Conservation (phyloP, 2,797 vertebrate genomes). For the Liparis tanakae region DNA sequence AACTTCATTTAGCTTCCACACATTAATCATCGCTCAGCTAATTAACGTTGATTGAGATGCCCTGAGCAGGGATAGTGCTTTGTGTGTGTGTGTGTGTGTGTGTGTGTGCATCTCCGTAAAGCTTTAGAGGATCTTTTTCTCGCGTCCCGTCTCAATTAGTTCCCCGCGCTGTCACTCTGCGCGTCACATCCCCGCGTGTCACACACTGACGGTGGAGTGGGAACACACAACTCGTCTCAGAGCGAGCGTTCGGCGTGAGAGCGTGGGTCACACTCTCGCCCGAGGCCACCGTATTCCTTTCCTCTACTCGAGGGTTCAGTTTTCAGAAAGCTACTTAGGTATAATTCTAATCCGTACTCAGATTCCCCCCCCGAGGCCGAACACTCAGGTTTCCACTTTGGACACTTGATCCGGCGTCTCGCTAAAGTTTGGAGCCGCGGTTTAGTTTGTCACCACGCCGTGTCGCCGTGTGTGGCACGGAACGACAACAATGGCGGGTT, state of each 20-base stretch:
- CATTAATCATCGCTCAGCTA: constrained; percentile 91
- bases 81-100: constrained; percentile 28
- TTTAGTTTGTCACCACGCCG: constrained; percentile 43
- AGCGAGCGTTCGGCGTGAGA: constrained; percentile 55
- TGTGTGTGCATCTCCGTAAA: constrained; percentile 64
- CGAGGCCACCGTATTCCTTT: constrained; percentile 71
- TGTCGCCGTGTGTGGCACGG: constrained; percentile 54
- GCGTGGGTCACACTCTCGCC: constrained; percentile 78
- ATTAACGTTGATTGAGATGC: constrained; percentile 88
- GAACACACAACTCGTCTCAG: constrained; percentile 61
- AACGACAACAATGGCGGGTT: constrained; percentile 37
- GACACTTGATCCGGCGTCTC: constrained; percentile 69
- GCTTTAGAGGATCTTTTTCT: constrained; percentile 71
- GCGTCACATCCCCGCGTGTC: constrained; percentile 74
- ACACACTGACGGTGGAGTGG: constrained; percentile 65
- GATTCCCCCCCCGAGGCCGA: constrained; percentile 49
- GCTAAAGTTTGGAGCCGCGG: constrained; percentile 56
- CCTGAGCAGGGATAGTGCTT: constrained; percentile 74
- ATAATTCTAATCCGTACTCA: constrained; percentile 80
- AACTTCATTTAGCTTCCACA: constrained; percentile 90
- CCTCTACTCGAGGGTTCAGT: constrained; percentile 75
- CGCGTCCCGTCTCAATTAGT: constrained; percentile 80
- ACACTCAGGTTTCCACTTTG: constrained; percentile 73
- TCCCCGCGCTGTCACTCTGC: constrained; percentile 82
- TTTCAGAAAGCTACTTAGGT: constrained; percentile 81